Evolutionary conservation across 2,888 invertebrate species (phyloP), one percentile per base, ranked within the genome.

Genomic region (Netelia virgata): DNA sequence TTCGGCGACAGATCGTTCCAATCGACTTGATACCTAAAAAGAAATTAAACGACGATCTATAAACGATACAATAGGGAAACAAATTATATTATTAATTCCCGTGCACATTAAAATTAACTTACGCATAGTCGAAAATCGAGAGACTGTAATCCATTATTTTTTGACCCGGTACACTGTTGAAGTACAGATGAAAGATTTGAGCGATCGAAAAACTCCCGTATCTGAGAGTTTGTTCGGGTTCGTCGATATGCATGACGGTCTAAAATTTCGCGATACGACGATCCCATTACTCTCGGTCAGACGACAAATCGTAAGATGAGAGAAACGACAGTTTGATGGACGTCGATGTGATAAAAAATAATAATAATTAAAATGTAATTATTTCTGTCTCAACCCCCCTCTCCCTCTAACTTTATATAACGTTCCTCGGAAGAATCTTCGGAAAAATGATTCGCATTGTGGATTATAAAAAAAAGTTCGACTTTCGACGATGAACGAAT

Each of bases 181-280:
- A 74, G 66, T 43, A 80, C 55, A 80, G 55, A 74, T 73, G 80
- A 23, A 64, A 16, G 3, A 74, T n/a, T 18, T 80, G 80, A 28
- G 66, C 76, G 6, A 77, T 41, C 41, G 50, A 57, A 18, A 43
- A 53, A 28, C 36, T 55, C 2, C n/a, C 53, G 10, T 70, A 86
- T 53, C 84, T 69, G 3, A 84, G 6, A 9, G 81, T 77, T 23
- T 81, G 73, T 20, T 69, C 63, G 0, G 23, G 43, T 57, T 75
- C 63, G 47, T 84, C 59, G 2, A 84, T 18, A 36, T 82, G 55
- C 28, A 73, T 50, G 16, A 84, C 61, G 9, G 74, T 59, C 86
- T 86, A 57, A 14, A 72, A 79, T 55, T 55, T 16, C 50, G 50
- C 28, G 5, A 47, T 47, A 47, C 47, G 11, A 47, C 10, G 47